Evolutionary conservation across 2,113 vertebrate genomes (phyloP).

Genomic region (Pongo abelii): DNA sequence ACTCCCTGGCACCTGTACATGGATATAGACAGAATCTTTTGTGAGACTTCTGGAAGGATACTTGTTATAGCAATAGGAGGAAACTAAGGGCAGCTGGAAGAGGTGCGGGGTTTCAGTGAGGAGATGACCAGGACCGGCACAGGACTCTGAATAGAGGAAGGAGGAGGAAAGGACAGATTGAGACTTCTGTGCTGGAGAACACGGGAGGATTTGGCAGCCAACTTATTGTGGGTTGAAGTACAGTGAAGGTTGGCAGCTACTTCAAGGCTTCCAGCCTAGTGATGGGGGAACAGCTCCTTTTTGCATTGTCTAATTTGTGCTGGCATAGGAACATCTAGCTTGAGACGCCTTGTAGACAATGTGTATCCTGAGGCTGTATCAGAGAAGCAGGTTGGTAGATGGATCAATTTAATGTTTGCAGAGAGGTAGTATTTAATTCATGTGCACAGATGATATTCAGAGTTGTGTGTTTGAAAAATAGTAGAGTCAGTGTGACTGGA

Average conservation of each 20-base stretch:
- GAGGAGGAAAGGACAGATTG: background rate
- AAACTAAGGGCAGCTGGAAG: background rate
- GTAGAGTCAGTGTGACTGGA: background rate
- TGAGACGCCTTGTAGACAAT: background rate
- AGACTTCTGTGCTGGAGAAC: background rate
- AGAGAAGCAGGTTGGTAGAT: slow-evolving; percentile 10
- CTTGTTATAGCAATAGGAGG: background rate
- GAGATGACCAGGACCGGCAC: background rate
- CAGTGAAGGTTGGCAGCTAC: slow-evolving; percentile 8
- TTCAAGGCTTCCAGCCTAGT: slow-evolving; percentile 17
- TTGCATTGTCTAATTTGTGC: slow-evolving; percentile 31
- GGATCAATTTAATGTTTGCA: background rate
- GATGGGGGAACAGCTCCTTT: background rate
- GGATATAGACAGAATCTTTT: background rate
- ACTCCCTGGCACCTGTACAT: background rate
- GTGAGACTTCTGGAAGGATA: background rate
- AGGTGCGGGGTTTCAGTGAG: background rate
- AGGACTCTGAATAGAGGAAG: background rate
- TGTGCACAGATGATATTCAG: background rate
- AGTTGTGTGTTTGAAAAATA: background rate
- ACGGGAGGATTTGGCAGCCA: background rate
- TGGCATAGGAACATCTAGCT: background rate
- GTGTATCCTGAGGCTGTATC: background rate
- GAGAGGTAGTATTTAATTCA: background rate
- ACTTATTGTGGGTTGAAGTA: background rate